Evolutionary conservation across 2,797 vertebrate genomes (phyloP).

Genomic region (Muscicapa comitata): DNA sequence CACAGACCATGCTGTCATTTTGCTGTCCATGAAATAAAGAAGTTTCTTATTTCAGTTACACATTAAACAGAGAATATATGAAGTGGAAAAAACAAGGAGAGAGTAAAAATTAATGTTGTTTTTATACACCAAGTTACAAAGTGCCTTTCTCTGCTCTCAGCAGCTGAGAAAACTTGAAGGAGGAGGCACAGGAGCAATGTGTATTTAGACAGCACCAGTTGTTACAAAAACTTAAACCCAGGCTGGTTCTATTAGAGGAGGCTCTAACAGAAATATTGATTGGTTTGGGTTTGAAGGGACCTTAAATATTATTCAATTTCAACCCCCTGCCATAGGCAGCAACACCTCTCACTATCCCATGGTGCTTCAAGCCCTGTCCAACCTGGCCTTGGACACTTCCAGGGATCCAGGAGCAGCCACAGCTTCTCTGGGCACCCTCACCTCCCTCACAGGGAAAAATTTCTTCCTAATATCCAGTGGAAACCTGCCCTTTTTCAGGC

Average conservation of each 20-base stretch:
- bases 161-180: background rate
- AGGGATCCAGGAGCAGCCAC: background rate
- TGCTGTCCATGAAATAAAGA: background rate
- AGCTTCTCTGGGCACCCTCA: accelerated
- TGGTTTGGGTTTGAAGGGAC: background rate
- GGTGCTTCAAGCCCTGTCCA: accelerated
- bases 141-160: background rate
- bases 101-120: background rate
- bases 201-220: background rate
- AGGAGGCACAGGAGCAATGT: background rate
- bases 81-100: background rate
- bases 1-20: background rate
- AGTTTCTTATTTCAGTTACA: background rate
- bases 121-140: background rate
- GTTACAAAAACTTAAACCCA: background rate
- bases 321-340: background rate
- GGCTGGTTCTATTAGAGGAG: background rate
- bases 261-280: background rate
- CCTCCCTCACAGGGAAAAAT: background rate
- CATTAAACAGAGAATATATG: background rate
- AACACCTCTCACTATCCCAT: background rate
- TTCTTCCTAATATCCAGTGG: accelerated
- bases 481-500: accelerated
- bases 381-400: accelerated
- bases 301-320: background rate